A percentile compares a stretch with the other conserved stretches of the same genome.
Evolutionary conservation across 2,888 invertebrate genomes (phyloP).

Genomic region (Slavum lentiscoides): DNA sequence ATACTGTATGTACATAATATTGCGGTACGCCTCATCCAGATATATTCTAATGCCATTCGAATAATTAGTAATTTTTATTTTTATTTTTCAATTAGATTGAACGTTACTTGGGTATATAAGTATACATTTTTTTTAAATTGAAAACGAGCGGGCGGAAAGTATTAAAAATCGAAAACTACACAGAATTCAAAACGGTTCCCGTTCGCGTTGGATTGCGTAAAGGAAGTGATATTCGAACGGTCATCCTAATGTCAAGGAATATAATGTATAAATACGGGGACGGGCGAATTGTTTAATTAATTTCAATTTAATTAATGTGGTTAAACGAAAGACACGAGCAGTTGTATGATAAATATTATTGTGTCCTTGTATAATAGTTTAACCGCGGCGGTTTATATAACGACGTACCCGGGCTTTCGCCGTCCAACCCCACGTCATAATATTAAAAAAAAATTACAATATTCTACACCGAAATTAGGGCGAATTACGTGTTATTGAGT

Average conservation of each 20-base stretch:
- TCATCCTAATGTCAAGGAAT: conserved; percentile 3
- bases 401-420: not conserved
- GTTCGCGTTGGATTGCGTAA: not conserved
- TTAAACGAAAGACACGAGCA: conserved; percentile 12
- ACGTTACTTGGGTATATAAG: too few relatives aligned
- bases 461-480: too few relatives aligned
- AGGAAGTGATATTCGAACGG: conserved; percentile 11
- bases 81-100: too few relatives aligned
- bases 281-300: conserved; percentile 33
- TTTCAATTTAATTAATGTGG: conserved; percentile 42
- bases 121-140: not conserved
- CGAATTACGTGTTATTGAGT: too few relatives aligned
- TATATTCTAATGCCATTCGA: too few relatives aligned
- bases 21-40: too few relatives aligned
- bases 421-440: conserved; percentile 9
- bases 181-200: not conserved
- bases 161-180: not conserved
- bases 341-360: not conserved
- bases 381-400: not conserved
- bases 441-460: not conserved
- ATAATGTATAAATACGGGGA: not conserved
- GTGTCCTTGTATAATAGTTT: conserved; percentile 37
- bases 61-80: too few relatives aligned
- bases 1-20: too few relatives aligned
- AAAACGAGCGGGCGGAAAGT: not conserved